These are phyloP conservation scores for Novumbra hubbsi DNA, from an alignment of 2,797 vertebrate genomes.

Conservation along the genomic window DNA sequence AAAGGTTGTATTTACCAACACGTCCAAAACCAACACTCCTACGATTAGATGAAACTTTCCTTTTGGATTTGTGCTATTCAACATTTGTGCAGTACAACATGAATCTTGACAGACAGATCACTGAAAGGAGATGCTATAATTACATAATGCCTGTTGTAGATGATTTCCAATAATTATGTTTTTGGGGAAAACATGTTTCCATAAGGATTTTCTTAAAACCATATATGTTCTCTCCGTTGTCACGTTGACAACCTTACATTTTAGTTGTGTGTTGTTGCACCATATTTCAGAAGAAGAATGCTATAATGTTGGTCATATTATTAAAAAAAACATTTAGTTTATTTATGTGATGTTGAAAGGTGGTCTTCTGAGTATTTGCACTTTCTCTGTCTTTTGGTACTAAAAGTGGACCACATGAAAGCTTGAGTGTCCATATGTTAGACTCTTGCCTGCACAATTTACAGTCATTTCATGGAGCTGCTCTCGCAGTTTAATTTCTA, in stretches of 20 bases:
- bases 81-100: neutral
- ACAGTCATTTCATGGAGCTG: conserved; percentile 44
- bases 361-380: conserved; percentile 28
- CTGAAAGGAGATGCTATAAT: neutral
- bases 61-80: neutral
- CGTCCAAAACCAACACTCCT: neutral
- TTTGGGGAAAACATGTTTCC: neutral
- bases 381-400: conserved; percentile 33
- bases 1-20: neutral
- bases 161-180: neutral
- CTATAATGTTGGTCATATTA: neutral
- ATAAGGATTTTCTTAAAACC: neutral
- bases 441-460: conserved; percentile 35
- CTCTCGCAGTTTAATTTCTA: conserved; percentile 48
- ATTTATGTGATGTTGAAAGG: conserved; percentile 6
- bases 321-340: conserved; percentile 11
- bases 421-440: conserved; percentile 30
- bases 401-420: conserved; percentile 30
- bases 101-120: neutral
- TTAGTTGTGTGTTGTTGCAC: neutral
- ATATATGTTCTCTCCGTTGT: neutral
- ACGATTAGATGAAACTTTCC: neutral
- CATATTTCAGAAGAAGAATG: neutral
- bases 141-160: neutral
- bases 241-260: neutral